These are phyloP conservation scores for Odocoileus virginianus DNA, from an alignment of 2,113 vertebrate species.

Conservation along the genomic window DNA sequence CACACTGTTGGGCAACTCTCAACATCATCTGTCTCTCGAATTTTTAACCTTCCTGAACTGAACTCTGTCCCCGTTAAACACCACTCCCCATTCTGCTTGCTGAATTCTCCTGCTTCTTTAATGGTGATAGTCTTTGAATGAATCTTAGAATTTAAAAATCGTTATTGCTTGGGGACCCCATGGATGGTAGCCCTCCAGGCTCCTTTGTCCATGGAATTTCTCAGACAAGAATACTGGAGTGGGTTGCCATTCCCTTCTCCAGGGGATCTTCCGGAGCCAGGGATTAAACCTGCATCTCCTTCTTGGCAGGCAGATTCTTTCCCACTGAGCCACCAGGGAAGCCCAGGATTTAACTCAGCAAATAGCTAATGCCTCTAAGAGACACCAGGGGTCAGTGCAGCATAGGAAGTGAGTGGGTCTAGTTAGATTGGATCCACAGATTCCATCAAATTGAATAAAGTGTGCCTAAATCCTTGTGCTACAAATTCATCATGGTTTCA, in stretches of 20 bases:
- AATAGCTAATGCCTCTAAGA: not conserved
- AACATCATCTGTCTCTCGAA: not conserved
- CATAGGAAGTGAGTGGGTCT: not conserved
- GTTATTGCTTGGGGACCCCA: not conserved
- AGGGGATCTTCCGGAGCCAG: not conserved
- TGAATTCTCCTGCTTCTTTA: not conserved
- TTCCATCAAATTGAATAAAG: not conserved
- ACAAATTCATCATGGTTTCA: not conserved
- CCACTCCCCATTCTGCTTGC: not conserved
- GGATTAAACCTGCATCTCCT: not conserved
- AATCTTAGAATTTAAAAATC: not conserved
- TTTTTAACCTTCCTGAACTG: not conserved
- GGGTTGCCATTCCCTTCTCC: not conserved
- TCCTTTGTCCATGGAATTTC: not conserved
- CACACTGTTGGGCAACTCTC: not conserved
- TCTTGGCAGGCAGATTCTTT: not conserved
- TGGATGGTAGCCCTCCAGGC: not conserved
- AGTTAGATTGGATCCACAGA: accelerated
- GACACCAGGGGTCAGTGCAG: slow-evolving; percentile 49
- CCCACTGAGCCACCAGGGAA: not conserved
- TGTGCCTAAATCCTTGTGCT: not conserved
- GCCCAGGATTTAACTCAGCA: not conserved
- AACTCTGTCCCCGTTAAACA: not conserved
- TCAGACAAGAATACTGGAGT: not conserved
- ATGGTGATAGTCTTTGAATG: not conserved